These are phyloP conservation scores for Atherinosoma microstoma DNA, from an alignment of 2,797 vertebrate genomes.

Conservation along the genomic window DNA sequence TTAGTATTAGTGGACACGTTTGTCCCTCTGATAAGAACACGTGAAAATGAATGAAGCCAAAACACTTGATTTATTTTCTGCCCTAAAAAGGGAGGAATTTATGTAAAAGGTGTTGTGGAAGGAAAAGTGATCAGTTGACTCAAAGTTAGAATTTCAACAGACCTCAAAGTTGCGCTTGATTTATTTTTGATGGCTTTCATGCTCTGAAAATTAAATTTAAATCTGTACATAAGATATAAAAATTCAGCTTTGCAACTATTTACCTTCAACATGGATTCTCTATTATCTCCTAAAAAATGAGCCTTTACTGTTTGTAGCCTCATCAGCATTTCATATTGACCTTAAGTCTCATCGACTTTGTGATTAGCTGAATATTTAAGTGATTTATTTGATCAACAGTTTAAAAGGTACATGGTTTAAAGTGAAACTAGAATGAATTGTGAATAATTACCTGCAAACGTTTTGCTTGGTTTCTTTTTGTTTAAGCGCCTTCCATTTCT, in stretches of 20 bases:
- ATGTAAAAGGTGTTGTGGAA: background rate
- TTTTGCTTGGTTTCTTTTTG: background rate
- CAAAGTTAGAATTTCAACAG: conserved; percentile 14
- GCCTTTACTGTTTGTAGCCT: too few relatives aligned
- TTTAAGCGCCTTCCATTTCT: background rate
- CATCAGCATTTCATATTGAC: background rate
- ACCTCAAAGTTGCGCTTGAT: conserved; percentile 19
- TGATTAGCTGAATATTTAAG: background rate
- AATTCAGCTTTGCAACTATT: too few relatives aligned
- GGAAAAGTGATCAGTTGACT: background rate
- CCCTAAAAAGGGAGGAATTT: background rate
- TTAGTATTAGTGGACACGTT: background rate
- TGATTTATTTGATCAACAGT: background rate
- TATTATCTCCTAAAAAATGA: too few relatives aligned
- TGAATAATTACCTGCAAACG: conserved; percentile 1
- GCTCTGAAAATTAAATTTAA: background rate
- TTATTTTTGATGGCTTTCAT: conserved; percentile 8
- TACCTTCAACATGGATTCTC: too few relatives aligned
- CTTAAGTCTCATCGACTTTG: background rate
- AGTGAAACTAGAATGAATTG: background rate
- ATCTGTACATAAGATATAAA: too few relatives aligned
- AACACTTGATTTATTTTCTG: conserved; percentile 14
- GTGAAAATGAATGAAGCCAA: conserved; percentile 3
- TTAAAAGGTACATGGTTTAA: background rate
- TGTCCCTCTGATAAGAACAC: background rate